Base-by-base conservation (phyloP, 2,113 vertebrate genomes). In the Hipposideros armiger region DNA sequence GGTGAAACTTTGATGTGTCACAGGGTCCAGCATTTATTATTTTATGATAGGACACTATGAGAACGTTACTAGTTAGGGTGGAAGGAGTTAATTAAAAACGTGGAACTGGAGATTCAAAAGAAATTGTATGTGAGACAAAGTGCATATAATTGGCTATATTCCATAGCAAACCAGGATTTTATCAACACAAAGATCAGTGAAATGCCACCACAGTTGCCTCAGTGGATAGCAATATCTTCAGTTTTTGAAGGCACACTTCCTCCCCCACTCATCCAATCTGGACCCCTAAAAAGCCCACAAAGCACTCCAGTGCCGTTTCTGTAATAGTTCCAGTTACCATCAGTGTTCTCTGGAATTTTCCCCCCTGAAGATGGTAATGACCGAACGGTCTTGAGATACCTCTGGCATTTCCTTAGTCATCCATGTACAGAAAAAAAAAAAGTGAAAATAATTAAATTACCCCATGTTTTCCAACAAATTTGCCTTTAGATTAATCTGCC, bases 361-460 rank as follows among this genome's bases (percentile, higher is more conserved):
- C 5, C 56, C 30, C 64, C 45, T 24, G 8, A 92, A 83, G 58
- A 69, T 54, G 58, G 60, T 58, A 56, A 81, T 91, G 69, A 78
- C 36, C 85, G 66, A 81, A 82, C 83, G 20, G 60, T 84, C 91
- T 95, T 45, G 80, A 92, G 82, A 87, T 84, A 40, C 69, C 78
- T 84, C 40, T 70, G 82, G 36, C 67, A 64, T 94, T 88, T 95
- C 73, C 66, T 66, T 76, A 82, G 62, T 26, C 67, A 90, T 70
- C 69, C 66, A 56, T 96, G 84, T 60, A 82, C 56, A 76, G 64
- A 28, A 64, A 7, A 45, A 17, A 17, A 87, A 85, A 69, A 91
- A 94, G 64, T 84, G 64, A 64, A 97, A 94, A 93, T 96, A 92
- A 90, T 96, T 96, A 91, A 78, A 90, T 74, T 36, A 52, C n/a